Conservation (phyloP, 2,888 invertebrate genomes). For the Drosophila macrospina region DNA sequence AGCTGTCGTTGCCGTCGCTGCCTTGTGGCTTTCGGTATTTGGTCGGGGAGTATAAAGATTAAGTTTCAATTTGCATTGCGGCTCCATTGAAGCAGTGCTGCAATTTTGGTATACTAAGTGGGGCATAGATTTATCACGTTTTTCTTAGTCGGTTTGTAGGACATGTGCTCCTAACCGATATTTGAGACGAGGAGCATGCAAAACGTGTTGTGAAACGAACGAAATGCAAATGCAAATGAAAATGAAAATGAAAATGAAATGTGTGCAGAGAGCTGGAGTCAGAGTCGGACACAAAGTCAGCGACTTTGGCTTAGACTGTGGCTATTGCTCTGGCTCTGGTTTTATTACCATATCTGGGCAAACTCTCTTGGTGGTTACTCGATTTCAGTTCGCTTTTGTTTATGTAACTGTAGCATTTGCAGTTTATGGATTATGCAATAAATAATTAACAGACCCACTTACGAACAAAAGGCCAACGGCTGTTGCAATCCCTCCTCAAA, state of each 20-base stretch:
- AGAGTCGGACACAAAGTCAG: not conserved
- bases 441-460: slow-evolving; percentile 71
- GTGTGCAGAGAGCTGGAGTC: slow-evolving; percentile 33
- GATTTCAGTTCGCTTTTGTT: slow-evolving; percentile 70
- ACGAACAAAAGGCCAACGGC: slow-evolving; percentile 45
- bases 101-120: slow-evolving; percentile 68
- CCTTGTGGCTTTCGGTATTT: slow-evolving; percentile 24
- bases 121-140: slow-evolving; percentile 77
- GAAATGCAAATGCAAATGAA: too few species aligned
- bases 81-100: slow-evolving; percentile 73
- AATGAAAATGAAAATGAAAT: too few species aligned
- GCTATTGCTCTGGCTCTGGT: slow-evolving; percentile 26
- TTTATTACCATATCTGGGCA: slow-evolving; percentile 78
- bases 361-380: slow-evolving; percentile 66
- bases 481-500: slow-evolving; percentile 45
- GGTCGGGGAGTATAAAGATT: slow-evolving; percentile 63
- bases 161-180: slow-evolving; percentile 84
- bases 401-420: slow-evolving; percentile 79
- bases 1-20: slow-evolving; percentile 15
- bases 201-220: slow-evolving; percentile 57
- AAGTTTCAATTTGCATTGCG: slow-evolving; percentile 81
- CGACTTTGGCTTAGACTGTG: slow-evolving; percentile 17
- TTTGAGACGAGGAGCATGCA: slow-evolving; percentile 52
- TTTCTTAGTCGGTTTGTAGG: slow-evolving; percentile 79
- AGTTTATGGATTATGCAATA: slow-evolving; percentile 80